Conservation (phyloP, 1,140 invertebrate genomes). For the Eriosoma lanigerum region DNA sequence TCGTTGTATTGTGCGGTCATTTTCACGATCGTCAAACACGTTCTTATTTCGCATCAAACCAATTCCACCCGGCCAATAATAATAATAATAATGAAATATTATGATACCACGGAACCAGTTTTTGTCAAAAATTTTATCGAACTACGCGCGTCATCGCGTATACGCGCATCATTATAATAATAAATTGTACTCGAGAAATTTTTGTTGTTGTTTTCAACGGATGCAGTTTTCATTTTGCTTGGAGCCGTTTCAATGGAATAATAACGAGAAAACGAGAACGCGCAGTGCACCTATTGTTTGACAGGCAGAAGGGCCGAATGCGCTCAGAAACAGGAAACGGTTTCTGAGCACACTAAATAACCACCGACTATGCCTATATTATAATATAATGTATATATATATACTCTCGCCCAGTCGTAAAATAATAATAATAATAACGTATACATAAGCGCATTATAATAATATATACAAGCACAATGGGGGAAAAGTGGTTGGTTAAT, state of each 20-base stretch:
- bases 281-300: conserved; percentile 32
- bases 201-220: neutral
- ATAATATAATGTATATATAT: too few relatives aligned
- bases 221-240: conserved; percentile 7
- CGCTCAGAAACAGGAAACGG: too few relatives aligned
- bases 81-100: neutral
- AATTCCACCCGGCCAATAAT: too few relatives aligned
- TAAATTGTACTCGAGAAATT: too few relatives aligned
- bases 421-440: neutral
- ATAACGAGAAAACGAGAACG: neutral
- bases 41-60: neutral
- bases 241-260: conserved; percentile 18
- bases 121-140: neutral
- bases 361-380: neutral
- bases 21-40: neutral
- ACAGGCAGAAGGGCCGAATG: conserved; percentile 18
- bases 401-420: neutral
- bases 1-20: too few relatives aligned
- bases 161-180: too few relatives aligned
- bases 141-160: neutral
- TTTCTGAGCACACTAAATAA: conserved; percentile 40
- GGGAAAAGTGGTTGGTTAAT: conserved; percentile 29
- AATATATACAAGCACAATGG: neutral
- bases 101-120: neutral
- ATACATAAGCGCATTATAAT: too few relatives aligned